Evolutionary conservation across 2,888 invertebrate species (phyloP).

Genomic region (Oligia fasciuncula): DNA sequence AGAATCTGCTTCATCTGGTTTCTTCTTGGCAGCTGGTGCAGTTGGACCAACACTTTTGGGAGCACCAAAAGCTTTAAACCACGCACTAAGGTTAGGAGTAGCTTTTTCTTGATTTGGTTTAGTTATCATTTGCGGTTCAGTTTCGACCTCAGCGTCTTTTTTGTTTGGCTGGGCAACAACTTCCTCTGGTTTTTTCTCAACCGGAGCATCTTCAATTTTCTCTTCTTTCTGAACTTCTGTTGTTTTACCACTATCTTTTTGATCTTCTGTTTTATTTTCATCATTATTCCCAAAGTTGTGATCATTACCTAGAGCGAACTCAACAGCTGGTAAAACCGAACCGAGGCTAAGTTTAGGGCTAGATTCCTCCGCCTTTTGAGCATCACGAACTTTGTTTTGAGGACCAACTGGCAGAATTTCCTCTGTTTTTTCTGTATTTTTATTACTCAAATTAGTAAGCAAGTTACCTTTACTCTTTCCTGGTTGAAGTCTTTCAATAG

Average conservation of each 20-base stretch:
- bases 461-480: conserved; percentile 97
- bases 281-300: conserved; percentile 90
- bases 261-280: conserved; percentile 64
- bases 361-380: conserved; percentile 91
- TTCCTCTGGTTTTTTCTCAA: conserved; percentile 74
- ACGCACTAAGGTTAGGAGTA: conserved; percentile 96
- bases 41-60: conserved; percentile 92
- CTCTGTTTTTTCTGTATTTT: conserved; percentile 89
- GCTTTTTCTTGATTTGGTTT: conserved; percentile 91
- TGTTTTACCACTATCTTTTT: conserved; percentile 54
- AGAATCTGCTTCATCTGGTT: conserved; percentile 88
- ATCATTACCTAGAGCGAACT: conserved; percentile 91
- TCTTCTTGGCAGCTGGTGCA: conserved; percentile 87
- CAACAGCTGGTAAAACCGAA: conserved; percentile 94
- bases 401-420: conserved; percentile 89
- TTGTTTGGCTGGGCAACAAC: conserved; percentile 73
- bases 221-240: conserved; percentile 69
- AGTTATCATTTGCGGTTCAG: conserved; percentile 77
- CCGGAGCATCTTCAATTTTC: conserved; percentile 64
- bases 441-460: conserved; percentile 92
- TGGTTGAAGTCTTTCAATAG: conserved; percentile 95
- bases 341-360: conserved; percentile 96
- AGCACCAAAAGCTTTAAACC: conserved; percentile 97
- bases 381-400: conserved; percentile 90
- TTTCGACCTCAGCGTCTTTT: conserved; percentile 85